Percentiles rank a stretch among this genome's conserved stretches.
phyloP scores from a whole-genome alignment of 2,797 vertebrate genomes.

The Hyperoplus lanceolatus region DNA sequence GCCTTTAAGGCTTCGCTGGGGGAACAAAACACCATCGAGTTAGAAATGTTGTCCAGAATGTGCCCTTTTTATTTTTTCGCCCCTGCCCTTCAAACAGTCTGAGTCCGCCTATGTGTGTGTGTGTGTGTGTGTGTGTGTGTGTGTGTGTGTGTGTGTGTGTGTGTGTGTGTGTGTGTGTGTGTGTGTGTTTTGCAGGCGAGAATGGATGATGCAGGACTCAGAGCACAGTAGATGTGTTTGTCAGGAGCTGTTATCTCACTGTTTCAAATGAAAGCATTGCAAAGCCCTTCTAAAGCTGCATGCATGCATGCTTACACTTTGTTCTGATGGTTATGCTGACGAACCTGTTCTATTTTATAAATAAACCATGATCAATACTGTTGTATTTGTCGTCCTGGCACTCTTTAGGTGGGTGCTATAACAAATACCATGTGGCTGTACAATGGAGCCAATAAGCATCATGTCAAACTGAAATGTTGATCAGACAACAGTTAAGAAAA shows the following conservation, averaged over 20 bases:
- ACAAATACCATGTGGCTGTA: neutral
- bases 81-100: no score
- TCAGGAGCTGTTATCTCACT: constrained; percentile 50
- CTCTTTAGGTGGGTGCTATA: neutral
- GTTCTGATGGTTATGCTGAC: neutral
- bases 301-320: neutral
- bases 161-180: constrained; percentile 37
- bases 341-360: neutral
- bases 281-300: constrained; percentile 3
- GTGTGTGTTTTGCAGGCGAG: constrained; percentile 31
- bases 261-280: constrained; percentile 35
- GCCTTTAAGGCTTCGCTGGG: no score
- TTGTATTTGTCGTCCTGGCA: neutral
- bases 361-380: neutral
- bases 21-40: no score
- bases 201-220: constrained; percentile 40
- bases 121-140: no score
- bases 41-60: no score
- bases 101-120: no score
- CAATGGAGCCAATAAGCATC: neutral
- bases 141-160: constrained; percentile 9
- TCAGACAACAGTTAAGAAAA: neutral
- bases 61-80: no score
- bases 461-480: neutral
- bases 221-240: constrained; percentile 24